Evolutionary conservation across 2,797 vertebrate genomes (phyloP).

Genomic region (Oreochromis grahami): DNA sequence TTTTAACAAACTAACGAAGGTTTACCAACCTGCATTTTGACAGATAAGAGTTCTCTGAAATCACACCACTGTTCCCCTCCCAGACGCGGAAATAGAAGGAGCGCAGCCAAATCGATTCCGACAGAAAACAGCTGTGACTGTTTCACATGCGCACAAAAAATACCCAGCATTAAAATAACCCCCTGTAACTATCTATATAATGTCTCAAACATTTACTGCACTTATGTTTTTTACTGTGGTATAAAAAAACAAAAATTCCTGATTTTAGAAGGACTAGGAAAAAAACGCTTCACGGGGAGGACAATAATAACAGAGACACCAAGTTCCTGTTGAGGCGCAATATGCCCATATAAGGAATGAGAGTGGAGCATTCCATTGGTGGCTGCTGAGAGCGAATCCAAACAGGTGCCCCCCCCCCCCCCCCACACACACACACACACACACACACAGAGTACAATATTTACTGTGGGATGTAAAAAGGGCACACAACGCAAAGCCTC

Average conservation of each 20-base stretch:
- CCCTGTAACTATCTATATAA: fast-evolving
- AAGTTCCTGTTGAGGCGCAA: slow-evolving; percentile 50
- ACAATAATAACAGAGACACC: slow-evolving; percentile 70
- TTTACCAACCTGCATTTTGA: slow-evolving; percentile 69
- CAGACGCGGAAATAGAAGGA: slow-evolving; percentile 64
- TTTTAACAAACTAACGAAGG: background rate
- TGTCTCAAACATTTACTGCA: fast-evolving
- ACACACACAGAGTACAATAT: background rate
- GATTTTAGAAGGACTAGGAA: background rate
- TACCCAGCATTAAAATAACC: fast-evolving
- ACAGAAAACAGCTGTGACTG: background rate
- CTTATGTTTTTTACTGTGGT: fast-evolving
- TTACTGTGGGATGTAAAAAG: background rate
- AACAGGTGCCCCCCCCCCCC: slow-evolving; percentile 62
- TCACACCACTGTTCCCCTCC: slow-evolving; percentile 41
- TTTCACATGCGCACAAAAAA: fast-evolving
- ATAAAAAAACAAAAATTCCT: fast-evolving
- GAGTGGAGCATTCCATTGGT: slow-evolving; percentile 55
- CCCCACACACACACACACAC: background rate
- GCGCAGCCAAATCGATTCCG: slow-evolving; percentile 33
- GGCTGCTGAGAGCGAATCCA: slow-evolving; percentile 1
- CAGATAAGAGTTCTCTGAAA: slow-evolving; percentile 12
- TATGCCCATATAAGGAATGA: slow-evolving; percentile 68
- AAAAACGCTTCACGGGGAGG: background rate
- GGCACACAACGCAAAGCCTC: background rate